Evolutionary conservation across 2,888 invertebrate species (phyloP).

Genomic region (Polymixis flavicincta): DNA sequence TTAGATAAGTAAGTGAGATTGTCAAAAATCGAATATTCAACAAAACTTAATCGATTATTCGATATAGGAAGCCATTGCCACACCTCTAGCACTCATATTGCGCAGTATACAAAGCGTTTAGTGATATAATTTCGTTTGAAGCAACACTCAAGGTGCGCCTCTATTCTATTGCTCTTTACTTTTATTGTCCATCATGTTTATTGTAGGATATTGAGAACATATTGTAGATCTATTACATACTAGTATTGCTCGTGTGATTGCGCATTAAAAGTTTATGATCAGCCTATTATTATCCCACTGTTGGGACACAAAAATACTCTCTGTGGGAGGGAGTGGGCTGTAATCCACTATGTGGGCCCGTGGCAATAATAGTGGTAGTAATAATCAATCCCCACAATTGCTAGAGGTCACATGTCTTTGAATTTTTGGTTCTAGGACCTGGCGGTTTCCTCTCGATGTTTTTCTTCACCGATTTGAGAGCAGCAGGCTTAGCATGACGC

Average conservation of each 20-base stretch:
- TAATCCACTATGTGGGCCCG: too few relatives aligned
- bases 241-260: background rate
- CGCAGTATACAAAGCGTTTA: conserved; percentile 58
- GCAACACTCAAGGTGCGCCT: conserved; percentile 54
- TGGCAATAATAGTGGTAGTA: too few relatives aligned
- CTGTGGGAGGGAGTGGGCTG: too few relatives aligned
- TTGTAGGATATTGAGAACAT: conserved; percentile 31
- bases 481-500: too few relatives aligned
- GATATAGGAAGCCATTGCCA: conserved; percentile 32
- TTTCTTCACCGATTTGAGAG: too few relatives aligned
- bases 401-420: too few relatives aligned
- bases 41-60: conserved; percentile 28
- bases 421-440: too few relatives aligned
- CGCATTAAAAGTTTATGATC: background rate
- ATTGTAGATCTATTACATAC: conserved; percentile 28
- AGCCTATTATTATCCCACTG: too few relatives aligned
- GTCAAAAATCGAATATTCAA: conserved; percentile 2
- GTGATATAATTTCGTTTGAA: conserved; percentile 65
- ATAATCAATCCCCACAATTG: too few relatives aligned
- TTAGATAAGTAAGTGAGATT: background rate
- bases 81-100: conserved; percentile 54
- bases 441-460: too few relatives aligned
- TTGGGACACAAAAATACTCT: too few relatives aligned
- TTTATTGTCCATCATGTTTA: conserved; percentile 52
- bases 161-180: conserved; percentile 52